A percentile compares a stretch with the other conserved stretches of the same genome.
phyloP scores from a whole-genome alignment of 92 coral and sea anemone genomes.

The Diadumene lineata region DNA sequence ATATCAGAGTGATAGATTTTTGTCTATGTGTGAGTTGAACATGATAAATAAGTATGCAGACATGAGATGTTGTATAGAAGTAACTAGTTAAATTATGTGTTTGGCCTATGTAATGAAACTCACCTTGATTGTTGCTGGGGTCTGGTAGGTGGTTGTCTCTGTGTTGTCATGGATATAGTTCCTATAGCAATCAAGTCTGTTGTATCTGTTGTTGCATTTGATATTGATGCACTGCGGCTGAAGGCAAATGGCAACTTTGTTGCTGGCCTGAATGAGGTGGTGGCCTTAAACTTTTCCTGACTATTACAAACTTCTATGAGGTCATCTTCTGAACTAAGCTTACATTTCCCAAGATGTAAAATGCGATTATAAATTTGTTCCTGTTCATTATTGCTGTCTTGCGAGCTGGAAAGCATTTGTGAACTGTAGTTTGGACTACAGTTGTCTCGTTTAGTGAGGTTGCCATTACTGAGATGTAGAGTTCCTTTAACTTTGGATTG shows the following conservation, averaged over 20 bases:
- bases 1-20: no score
- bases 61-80: no score
- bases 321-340: slow-evolving; percentile 64
- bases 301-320: slow-evolving; percentile 49
- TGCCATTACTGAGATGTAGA: slow-evolving; percentile 19
- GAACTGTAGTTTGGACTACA: slow-evolving; percentile 49
- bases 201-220: slow-evolving; percentile 49
- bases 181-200: slow-evolving; percentile 87
- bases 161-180: slow-evolving; percentile 83
- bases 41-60: no score
- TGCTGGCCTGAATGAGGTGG: slow-evolving; percentile 61
- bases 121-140: slow-evolving; percentile 86
- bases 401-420: slow-evolving; percentile 45
- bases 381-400: slow-evolving; percentile 73
- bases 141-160: slow-evolving; percentile 70
- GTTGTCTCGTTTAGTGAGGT: slow-evolving; percentile 30
- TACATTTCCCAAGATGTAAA: slow-evolving; percentile 82
- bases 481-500: slow-evolving; percentile 11
- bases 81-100: no score
- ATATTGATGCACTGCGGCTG: slow-evolving; percentile 68
- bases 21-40: no score
- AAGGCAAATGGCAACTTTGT: slow-evolving; percentile 70
- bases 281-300: slow-evolving; percentile 32
- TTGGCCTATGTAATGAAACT: not conserved
- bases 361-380: slow-evolving; percentile 59